Conservation (phyloP, 2,113 vertebrate species). For the Aspidoscelis tigris region DNA sequence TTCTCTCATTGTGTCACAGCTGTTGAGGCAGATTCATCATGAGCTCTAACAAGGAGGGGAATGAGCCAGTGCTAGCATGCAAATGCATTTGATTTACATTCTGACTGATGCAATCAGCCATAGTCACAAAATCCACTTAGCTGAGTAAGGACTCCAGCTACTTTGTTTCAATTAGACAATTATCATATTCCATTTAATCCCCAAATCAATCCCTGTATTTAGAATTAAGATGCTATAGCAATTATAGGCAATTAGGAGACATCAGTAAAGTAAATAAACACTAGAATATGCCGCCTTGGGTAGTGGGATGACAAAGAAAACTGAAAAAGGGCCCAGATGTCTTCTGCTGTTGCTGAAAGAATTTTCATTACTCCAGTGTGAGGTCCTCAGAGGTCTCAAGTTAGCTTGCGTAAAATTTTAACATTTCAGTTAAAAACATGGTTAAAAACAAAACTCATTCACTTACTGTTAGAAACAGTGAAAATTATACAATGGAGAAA, state of each 20-base stretch:
- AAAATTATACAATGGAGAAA: too few relatives aligned
- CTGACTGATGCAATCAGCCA: constrained; percentile 71
- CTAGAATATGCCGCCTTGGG: constrained; percentile 53
- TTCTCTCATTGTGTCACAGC: constrained; percentile 1
- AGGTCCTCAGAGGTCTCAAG: not conserved
- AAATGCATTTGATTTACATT: constrained; percentile 69
- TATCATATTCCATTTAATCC: constrained; percentile 74
- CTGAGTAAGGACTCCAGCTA: constrained; percentile 66
- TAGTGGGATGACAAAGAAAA: constrained; percentile 50
- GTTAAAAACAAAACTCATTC: too few relatives aligned
- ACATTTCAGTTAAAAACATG: too few relatives aligned
- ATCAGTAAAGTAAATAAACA: constrained; percentile 71
- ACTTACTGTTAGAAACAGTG: too few relatives aligned
- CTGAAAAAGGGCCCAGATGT: constrained; percentile 39
- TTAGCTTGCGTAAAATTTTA: too few relatives aligned
- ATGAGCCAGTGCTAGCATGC: constrained; percentile 44
- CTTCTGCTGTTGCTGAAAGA: constrained; percentile 14
- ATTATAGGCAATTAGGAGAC: constrained; percentile 69
- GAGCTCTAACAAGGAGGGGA: constrained; percentile 1
- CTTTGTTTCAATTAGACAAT: constrained; percentile 71
- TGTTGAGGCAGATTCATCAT: constrained; percentile 33
- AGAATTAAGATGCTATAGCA: constrained; percentile 71
- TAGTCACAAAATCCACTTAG: constrained; percentile 69
- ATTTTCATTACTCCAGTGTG: not conserved
- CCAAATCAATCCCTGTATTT: constrained; percentile 74